Evolutionary conservation across 2,888 invertebrate species (phyloP), one percentile per base, ranked within the genome.

Genomic region (Brachypterus glaber): DNA sequence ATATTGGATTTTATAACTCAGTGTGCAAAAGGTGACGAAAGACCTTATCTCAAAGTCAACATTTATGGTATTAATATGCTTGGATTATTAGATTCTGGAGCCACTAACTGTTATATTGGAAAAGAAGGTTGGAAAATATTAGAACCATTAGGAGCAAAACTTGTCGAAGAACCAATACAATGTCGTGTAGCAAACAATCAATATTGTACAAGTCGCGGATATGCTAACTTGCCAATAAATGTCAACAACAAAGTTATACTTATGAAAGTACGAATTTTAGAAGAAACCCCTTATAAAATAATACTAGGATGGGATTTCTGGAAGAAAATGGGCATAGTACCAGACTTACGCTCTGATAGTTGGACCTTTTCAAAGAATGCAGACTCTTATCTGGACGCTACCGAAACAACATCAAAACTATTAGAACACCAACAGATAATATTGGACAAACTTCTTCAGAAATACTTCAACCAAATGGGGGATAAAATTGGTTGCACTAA

Each of bases 1-100:
- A 21, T 21, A 21, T 9, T 21, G 7, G 36, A 11, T 39, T 26
- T 11, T 8, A 26, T 40, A 2, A 16, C 35, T 3, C 30, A 30
- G 9, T 38, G 40, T 17, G 33, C 35, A 5, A n/a, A 33, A 3
- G 26, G 35, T 12, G 37, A 41, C 32, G 33, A 43, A 26, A 18
- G 40, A 5, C 40, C 43, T 4, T 40, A 40, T 30, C 25, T 39
- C 14, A 14, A 30, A 18, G 37, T 39, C 15, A 11, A 33, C 17
- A 13, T 41, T 25, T 33, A 36, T 8, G 35, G 34, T 3, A 29
- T n/a, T 13, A 14, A 29, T 7, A 17, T 41, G 2, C 9, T 32
- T 2, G 41, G 38, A 32, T 12, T 37, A 24, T 29, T 37, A 7
- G 17, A 30, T 21, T 21, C 18, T 3, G 36, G 36, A 3, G 36